Percentiles rank a stretch among this genome's conserved stretches.
These are phyloP conservation scores for Osmerus eperlanus DNA, from an alignment of 2,113 vertebrate genomes.

Conservation along the genomic window DNA sequence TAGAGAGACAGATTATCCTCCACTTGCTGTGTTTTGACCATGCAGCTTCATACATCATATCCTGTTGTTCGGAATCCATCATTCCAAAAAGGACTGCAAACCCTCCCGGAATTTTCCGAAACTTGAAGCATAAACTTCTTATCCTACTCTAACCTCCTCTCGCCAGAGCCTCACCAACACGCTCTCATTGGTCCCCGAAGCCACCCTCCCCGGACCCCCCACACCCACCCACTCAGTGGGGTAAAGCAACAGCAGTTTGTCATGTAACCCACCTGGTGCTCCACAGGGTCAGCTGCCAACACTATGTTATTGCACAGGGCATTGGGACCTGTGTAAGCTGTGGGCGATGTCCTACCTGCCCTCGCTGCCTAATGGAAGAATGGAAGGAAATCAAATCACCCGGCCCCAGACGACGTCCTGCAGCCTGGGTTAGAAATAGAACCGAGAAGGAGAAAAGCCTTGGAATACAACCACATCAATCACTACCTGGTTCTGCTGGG, in stretches of 20 bases:
- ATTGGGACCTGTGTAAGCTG: slow-evolving; percentile 56
- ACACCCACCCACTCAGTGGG: slow-evolving; percentile 33
- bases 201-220: not conserved
- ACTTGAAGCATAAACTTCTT: not conserved
- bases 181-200: not conserved
- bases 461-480: slow-evolving; percentile 56
- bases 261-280: slow-evolving; percentile 39
- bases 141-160: not conserved
- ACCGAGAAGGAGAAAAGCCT: slow-evolving; percentile 23
- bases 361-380: slow-evolving; percentile 37
- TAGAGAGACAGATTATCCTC: slow-evolving; percentile 33
- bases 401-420: slow-evolving; percentile 35
- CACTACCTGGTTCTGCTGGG: slow-evolving; percentile 42
- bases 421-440: slow-evolving; percentile 50
- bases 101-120: too few relatives aligned
- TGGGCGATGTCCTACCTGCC: slow-evolving; percentile 42
- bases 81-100: too few relatives aligned
- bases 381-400: slow-evolving; percentile 57
- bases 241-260: slow-evolving; percentile 51
- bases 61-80: too few relatives aligned
- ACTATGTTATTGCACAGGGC: slow-evolving; percentile 64
- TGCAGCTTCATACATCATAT: slow-evolving; percentile 30
- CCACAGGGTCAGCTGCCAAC: slow-evolving; percentile 56
- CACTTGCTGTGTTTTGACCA: slow-evolving; percentile 18
- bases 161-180: not conserved